Evolutionary conservation across 2,797 vertebrate species (phyloP).

Genomic region (Phoebastria nigripes): DNA sequence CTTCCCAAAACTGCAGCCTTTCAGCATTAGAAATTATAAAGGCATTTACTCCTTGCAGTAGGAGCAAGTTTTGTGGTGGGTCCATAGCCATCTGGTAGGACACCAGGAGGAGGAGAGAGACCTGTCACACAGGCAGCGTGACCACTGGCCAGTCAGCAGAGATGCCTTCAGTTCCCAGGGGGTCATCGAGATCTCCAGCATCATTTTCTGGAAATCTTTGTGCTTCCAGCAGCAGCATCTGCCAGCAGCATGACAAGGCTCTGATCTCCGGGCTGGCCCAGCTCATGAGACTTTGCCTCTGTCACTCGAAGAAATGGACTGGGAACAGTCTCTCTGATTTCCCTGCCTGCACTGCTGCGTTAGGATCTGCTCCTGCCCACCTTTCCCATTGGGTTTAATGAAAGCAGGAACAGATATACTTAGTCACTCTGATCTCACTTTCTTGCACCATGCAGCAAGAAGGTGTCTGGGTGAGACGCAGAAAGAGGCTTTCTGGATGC

Average conservation of each 20-base stretch:
- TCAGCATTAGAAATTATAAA: neutral
- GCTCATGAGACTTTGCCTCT: neutral
- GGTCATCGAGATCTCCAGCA: neutral
- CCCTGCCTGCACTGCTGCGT: neutral
- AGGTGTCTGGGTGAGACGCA: neutral
- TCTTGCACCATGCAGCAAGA: neutral
- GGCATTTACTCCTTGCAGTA: neutral
- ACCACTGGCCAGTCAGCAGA: neutral
- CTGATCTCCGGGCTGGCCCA: neutral
- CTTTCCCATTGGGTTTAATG: neutral
- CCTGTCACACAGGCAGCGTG: neutral
- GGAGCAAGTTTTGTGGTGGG: neutral
- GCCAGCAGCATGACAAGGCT: neutral
- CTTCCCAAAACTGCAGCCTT: neutral
- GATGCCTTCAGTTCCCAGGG: neutral
- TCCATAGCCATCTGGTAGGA: neutral
- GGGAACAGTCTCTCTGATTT: neutral
- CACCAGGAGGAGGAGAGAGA: neutral
- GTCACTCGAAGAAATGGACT: neutral
- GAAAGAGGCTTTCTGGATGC: neutral
- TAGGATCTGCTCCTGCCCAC: neutral
- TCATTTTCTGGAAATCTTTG: neutral
- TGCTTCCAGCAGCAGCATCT: neutral
- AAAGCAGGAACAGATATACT: neutral
- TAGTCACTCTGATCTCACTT: neutral